Conservation (phyloP, 2,797 vertebrate species). For the Pangasius macronema region DNA sequence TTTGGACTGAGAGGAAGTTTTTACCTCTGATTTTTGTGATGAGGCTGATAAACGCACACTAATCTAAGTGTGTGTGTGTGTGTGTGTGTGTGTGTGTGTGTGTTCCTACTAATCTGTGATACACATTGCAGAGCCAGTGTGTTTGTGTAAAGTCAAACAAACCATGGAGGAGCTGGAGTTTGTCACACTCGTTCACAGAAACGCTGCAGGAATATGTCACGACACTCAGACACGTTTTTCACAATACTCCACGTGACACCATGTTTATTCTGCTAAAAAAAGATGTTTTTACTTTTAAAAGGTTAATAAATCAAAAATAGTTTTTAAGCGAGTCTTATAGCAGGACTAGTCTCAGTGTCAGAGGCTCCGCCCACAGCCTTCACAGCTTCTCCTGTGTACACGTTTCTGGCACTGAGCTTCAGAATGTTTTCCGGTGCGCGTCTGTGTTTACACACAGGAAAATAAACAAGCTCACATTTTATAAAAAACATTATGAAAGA, state of each 20-base stretch:
- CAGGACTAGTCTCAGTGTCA: neutral
- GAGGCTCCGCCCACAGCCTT: neutral
- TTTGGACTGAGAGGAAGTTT: constrained; percentile 5
- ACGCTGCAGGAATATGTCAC: neutral
- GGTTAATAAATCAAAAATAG: neutral
- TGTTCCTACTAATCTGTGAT: neutral
- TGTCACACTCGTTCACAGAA: neutral
- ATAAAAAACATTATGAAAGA: too few relatives aligned
- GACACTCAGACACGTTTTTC: neutral
- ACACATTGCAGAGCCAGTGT: neutral
- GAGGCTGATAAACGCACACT: neutral
- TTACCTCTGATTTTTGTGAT: neutral
- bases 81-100: constrained; percentile 18
- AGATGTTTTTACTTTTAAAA: neutral
- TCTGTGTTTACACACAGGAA: neutral
- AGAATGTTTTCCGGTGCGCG: neutral
- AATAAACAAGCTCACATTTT: neutral
- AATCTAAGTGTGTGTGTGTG: constrained; percentile 20
- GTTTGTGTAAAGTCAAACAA: constrained; percentile 34
- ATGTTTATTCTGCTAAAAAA: neutral
- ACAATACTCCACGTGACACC: neutral
- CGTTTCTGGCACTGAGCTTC: neutral
- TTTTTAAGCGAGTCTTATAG: too few relatives aligned
- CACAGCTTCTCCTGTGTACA: neutral
- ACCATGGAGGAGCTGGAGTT: constrained; percentile 16